These are phyloP conservation scores for Chironomus tepperi DNA, from an alignment of 1,140 invertebrate genomes.

Conservation along the genomic window DNA sequence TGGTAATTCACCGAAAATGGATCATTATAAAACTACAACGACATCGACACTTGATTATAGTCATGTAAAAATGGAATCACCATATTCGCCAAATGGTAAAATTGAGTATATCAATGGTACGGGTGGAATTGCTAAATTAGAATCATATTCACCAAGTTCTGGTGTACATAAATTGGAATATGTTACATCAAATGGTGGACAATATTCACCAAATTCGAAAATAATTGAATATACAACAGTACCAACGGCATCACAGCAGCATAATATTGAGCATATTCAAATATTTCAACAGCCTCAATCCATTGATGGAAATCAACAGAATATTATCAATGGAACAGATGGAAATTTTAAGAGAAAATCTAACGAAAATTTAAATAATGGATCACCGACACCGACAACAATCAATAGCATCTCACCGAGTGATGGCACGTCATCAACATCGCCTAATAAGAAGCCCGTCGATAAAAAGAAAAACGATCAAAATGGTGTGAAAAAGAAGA, in stretches of 20 bases:
- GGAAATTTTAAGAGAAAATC: constrained; percentile 25
- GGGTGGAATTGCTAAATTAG: neutral
- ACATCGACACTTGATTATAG: constrained; percentile 29
- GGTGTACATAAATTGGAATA: neutral
- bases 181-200: neutral
- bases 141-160: neutral
- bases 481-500: constrained; percentile 86
- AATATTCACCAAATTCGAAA: neutral
- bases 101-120: constrained; percentile 25
- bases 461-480: constrained; percentile 79
- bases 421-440: constrained; percentile 28
- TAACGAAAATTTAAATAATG: constrained; percentile 18
- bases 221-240: constrained; percentile 17
- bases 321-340: constrained; percentile 27
- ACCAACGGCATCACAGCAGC: neutral
- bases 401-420: neutral
- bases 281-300: constrained; percentile 21
- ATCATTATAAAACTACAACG: constrained; percentile 28
- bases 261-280: constrained; percentile 24
- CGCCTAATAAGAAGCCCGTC: constrained; percentile 54
- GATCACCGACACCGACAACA: constrained; percentile 19
- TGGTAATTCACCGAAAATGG: constrained; percentile 33
- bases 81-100: constrained; percentile 32
- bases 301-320: constrained; percentile 26
- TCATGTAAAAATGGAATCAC: constrained; percentile 32